phyloP scores from a whole-genome alignment of 2,888 invertebrate species.

The Ophion ventricosus region DNA sequence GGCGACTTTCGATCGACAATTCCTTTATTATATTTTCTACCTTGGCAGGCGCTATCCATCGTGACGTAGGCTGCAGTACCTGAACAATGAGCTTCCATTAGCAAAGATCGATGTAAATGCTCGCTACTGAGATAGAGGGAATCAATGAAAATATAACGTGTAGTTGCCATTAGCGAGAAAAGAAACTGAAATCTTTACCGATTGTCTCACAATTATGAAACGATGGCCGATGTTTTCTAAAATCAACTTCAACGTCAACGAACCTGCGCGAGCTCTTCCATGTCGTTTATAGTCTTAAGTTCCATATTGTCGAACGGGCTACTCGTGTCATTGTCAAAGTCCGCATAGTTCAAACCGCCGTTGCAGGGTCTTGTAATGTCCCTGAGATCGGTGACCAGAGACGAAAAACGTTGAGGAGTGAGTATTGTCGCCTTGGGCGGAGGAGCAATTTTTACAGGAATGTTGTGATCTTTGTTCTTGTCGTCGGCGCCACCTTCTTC shows the following conservation, averaged over 20 bases:
- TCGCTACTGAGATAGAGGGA: too few species aligned
- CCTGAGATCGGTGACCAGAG: constrained; percentile 75
- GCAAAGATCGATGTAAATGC: not conserved
- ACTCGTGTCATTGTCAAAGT: constrained; percentile 96
- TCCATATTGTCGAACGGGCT: constrained; percentile 97
- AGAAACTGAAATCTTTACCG: too few species aligned
- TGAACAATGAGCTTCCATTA: constrained; percentile 46
- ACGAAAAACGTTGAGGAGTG: constrained; percentile 80
- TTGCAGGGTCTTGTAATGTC: constrained; percentile 73
- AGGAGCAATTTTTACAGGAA: constrained; percentile 79
- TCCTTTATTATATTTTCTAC: constrained; percentile 76
- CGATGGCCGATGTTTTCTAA: not conserved
- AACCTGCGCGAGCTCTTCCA: constrained; percentile 94
- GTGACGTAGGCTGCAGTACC: constrained; percentile 79
- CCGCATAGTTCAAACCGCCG: constrained; percentile 84
- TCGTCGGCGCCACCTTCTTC: constrained; percentile 42
- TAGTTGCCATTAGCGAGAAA: too few species aligned
- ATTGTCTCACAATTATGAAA: too few species aligned
- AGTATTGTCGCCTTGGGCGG: constrained; percentile 83
- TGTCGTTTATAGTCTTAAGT: constrained; percentile 95
- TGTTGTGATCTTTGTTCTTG: constrained; percentile 32
- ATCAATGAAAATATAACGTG: too few species aligned
- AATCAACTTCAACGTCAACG: too few species aligned
- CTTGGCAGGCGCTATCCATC: constrained; percentile 77
- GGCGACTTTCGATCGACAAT: constrained; percentile 70